A percentile compares a stretch with the other conserved stretches of the same genome.
Evolutionary conservation across 2,797 vertebrate species (phyloP).

Genomic region (Cuniculus paca): DNA sequence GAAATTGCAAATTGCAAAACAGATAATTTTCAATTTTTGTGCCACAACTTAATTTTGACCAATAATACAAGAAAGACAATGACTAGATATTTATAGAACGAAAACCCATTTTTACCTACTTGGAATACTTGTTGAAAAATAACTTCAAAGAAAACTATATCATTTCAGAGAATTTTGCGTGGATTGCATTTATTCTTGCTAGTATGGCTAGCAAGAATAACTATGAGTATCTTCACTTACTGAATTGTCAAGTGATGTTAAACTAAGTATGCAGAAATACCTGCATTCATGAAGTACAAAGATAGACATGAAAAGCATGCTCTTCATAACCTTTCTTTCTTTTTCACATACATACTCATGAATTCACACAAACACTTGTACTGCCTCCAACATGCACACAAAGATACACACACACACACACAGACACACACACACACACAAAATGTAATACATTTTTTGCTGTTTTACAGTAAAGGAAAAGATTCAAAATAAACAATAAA

Average conservation of each 20-base stretch:
- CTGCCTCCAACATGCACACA: too few species aligned
- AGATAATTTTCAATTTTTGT: slow-evolving; percentile 37
- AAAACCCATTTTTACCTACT: slow-evolving; percentile 7
- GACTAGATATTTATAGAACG: background rate
- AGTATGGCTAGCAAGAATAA: background rate
- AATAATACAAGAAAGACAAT: slow-evolving; percentile 60
- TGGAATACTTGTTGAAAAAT: slow-evolving; percentile 52
- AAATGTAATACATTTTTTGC: background rate
- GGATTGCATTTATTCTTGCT: background rate
- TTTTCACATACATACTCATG: background rate
- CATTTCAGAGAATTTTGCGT: slow-evolving; percentile 36
- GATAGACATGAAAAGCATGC: background rate
- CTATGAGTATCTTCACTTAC: slow-evolving; percentile 40
- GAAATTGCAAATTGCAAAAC: background rate
- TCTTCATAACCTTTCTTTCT: background rate
- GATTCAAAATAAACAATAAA: background rate
- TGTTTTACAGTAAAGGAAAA: background rate
- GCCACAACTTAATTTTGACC: slow-evolving; percentile 63
- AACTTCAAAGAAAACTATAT: background rate
- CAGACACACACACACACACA: fast-evolving
- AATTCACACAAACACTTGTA: background rate
- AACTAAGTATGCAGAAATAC: background rate
- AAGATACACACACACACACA: background rate
- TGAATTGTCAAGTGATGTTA: slow-evolving; percentile 19
- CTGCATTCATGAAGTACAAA: background rate